These are phyloP conservation scores for Hestina assimilis DNA, from an alignment of 1,140 invertebrate species.

Conservation along the genomic window DNA sequence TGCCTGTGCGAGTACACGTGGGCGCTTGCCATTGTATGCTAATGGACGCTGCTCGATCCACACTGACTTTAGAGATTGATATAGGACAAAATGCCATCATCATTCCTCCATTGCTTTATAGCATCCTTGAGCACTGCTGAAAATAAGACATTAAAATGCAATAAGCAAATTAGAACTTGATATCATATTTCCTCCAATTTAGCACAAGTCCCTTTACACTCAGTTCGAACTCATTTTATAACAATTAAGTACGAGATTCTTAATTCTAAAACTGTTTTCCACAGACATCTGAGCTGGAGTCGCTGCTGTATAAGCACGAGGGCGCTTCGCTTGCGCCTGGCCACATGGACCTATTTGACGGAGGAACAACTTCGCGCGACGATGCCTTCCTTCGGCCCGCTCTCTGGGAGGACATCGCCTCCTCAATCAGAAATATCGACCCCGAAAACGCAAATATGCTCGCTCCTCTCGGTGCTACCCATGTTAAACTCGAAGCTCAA, in stretches of 20 bases:
- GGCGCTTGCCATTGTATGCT: conserved; percentile 61
- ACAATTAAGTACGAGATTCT: no score
- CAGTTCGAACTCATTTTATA: no score
- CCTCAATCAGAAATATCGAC: conserved; percentile 92
- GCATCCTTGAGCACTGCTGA: no score
- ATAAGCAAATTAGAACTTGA: no score
- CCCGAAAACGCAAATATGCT: conserved; percentile 93
- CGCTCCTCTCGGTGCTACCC: conserved; percentile 79
- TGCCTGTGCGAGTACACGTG: no score
- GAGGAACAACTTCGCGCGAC: conserved; percentile 81
- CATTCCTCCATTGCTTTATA: neutral
- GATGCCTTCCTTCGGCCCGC: conserved; percentile 90
- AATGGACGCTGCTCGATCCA: conserved; percentile 40
- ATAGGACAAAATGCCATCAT: conserved; percentile 11
- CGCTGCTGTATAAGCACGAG: conserved; percentile 76
- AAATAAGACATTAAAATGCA: no score
- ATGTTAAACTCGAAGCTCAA: conserved; percentile 87
- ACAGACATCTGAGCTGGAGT: conserved; percentile 77
- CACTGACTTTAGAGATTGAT: conserved; percentile 43
- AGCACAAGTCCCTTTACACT: no score
- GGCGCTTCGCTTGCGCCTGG: conserved; percentile 63
- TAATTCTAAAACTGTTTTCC: no score
- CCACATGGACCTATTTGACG: conserved; percentile 73
- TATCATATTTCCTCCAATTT: no score
- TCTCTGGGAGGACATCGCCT: conserved; percentile 93